Evolutionary conservation across 2,113 vertebrate genomes (phyloP), one percentile per base, ranked within the genome.

Genomic region (Odontesthes bonariensis): DNA sequence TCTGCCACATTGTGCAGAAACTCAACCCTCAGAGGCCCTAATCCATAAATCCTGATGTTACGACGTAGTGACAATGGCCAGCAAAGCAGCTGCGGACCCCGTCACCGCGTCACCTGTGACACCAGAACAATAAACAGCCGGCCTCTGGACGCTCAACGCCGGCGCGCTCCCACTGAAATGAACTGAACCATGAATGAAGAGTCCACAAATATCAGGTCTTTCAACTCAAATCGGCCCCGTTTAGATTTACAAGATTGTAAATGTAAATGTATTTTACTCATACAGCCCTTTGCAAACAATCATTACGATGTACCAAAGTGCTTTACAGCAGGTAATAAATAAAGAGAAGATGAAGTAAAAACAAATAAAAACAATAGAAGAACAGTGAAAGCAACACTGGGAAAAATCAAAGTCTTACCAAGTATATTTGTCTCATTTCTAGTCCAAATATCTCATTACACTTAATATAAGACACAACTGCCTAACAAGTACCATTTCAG

Each of bases 1-100:
- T 58, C 7, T 16, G 69, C 70, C 73, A 66, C 83, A 86, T 57
- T 90, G 85, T 86, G 59, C 42, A 53, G 79, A 85, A 83, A 83
- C 35, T 6, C 14, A 86, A 86, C 71, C 81, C 78, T 59, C 64
- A 59, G 76, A 87, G 69, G 73, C 71, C 61, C 79, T 88, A 86
- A 89, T 90, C 88, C 83, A 83, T 75, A 75, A 78, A 58, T 88
- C 85, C 80, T 33, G 72, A 81, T 77, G 73, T 76, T 88, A 77
- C 75, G 62, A 83, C 78, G 63, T 27, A 42, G 79, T 57, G 61
- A 88, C 87, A 90, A 87, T 86, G 76, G 78, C 55, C 19, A 54
- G 75, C 67, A 84, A 86, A 83, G 75, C 79, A 82, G 78, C 82
- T 86, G 75, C 63, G 71, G 67, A 67, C 69, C 60, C 78, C 65